Conservation (phyloP, 1,140 invertebrate species). For the Drosophila ficusphila region DNA sequence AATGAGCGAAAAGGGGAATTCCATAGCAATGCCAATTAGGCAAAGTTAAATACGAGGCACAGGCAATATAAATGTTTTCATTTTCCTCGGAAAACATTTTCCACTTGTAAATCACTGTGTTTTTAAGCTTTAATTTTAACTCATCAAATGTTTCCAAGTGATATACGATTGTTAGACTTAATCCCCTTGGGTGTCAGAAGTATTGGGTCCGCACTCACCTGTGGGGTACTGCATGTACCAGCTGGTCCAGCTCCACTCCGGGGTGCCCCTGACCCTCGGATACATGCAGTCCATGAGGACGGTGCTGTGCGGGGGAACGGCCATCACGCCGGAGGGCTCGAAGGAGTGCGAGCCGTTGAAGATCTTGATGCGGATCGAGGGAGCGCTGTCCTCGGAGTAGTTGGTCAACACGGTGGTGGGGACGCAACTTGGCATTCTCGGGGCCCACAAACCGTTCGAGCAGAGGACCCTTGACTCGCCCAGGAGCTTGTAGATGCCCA, state of each 20-base stretch:
- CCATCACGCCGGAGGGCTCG: slow-evolving; percentile 90
- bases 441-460: slow-evolving; percentile 91
- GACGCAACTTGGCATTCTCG: slow-evolving; percentile 90
- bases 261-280: slow-evolving; percentile 89
- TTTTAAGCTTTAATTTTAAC: no score
- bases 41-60: no score
- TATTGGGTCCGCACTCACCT: no score
- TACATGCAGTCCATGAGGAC: slow-evolving; percentile 93
- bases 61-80: no score
- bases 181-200: no score
- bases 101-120: no score
- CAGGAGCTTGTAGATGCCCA: slow-evolving; percentile 92
- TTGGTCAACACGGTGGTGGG: slow-evolving; percentile 92
- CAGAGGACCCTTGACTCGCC: slow-evolving; percentile 89
- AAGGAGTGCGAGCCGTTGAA: slow-evolving; percentile 92
- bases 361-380: slow-evolving; percentile 92
- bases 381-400: slow-evolving; percentile 93
- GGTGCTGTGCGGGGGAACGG: slow-evolving; percentile 92
- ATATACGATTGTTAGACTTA: no score
- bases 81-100: no score
- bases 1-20: no score
- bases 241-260: slow-evolving; percentile 95
- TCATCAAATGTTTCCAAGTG: no score
- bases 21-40: no score
- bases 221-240: slow-evolving; percentile 90